Evolutionary conservation across 2,888 invertebrate species (phyloP).

Genomic region (Epinotia nisella): DNA sequence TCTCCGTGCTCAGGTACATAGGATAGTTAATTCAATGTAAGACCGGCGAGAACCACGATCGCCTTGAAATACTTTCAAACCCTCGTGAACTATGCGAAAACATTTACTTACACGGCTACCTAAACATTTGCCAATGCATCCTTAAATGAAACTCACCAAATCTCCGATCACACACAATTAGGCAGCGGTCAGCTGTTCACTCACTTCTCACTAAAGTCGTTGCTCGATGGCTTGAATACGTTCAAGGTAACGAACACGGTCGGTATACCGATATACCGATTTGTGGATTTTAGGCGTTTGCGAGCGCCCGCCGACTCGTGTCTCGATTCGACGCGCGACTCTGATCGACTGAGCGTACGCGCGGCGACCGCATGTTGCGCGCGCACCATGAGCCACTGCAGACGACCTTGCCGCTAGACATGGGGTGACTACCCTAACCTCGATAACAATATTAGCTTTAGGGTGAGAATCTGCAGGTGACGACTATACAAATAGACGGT

Average conservation of each 20-base stretch:
- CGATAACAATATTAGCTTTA: constrained; percentile 39
- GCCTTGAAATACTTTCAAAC: constrained; percentile 84
- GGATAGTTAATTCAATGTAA: constrained; percentile 57
- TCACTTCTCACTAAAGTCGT: constrained; percentile 50
- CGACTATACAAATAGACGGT: constrained; percentile 10
- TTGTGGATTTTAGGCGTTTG: constrained; percentile 14
- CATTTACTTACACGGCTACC: constrained; percentile 68
- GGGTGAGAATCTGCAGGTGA: constrained; percentile 9
- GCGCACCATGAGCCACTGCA: constrained; percentile 47
- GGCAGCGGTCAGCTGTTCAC: constrained; percentile 54
- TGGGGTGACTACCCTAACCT: constrained; percentile 43
- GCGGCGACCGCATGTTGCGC: constrained; percentile 50
- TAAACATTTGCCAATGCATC: constrained; percentile 39
- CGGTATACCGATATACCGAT: constrained; percentile 26
- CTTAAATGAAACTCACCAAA: constrained; percentile 46
- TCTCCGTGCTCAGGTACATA: constrained; percentile 28
- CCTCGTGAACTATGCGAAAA: constrained; percentile 78
- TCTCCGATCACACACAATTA: constrained; percentile 43
- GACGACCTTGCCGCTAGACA: constrained; percentile 39
- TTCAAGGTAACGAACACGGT: constrained; percentile 53
- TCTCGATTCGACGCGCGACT: constrained; percentile 64
- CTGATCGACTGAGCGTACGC: constrained; percentile 73
- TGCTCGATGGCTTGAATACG: constrained; percentile 52
- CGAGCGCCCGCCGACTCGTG: constrained; percentile 28
- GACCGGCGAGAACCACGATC: constrained; percentile 71